Conservation (phyloP, 1,140 invertebrate genomes). For the Ctenoplectra terminalis region DNA sequence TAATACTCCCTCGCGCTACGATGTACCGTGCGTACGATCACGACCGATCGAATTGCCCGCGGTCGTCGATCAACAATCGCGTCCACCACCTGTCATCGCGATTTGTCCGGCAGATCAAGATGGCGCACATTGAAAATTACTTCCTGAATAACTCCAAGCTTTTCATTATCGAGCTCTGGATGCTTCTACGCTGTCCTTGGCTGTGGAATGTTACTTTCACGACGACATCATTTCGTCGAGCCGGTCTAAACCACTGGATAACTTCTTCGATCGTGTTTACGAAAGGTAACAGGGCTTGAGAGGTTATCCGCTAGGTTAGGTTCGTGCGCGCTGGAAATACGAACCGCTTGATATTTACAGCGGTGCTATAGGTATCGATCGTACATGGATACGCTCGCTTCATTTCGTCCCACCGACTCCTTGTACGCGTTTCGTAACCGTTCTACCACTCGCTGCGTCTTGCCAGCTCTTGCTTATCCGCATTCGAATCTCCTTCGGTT, state of each 20-base stretch:
- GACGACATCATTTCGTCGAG: constrained; percentile 8
- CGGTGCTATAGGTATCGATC: constrained; percentile 66
- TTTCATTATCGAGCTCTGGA: not conserved
- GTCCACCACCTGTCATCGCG: constrained; percentile 51
- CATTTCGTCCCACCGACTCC: constrained; percentile 60
- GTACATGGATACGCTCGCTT: constrained; percentile 56
- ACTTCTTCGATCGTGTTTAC: constrained; percentile 7
- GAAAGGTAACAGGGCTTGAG: constrained; percentile 4
- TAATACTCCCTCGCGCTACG: too few relatives aligned
- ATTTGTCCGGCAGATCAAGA: constrained; percentile 14
- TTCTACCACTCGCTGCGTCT: not conserved
- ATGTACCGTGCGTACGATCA: constrained; percentile 13
- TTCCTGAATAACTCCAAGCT: constrained; percentile 8
- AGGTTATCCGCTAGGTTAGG: constrained; percentile 56
- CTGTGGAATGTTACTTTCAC: not conserved
- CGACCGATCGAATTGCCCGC: constrained; percentile 25
- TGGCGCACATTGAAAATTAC: constrained; percentile 4
- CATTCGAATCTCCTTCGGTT: not conserved
- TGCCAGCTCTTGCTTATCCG: not conserved
- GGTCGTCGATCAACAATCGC: constrained; percentile 36
- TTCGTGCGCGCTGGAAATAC: constrained; percentile 53
- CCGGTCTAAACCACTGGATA: not conserved
- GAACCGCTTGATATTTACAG: constrained; percentile 52
- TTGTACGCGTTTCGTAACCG: constrained; percentile 51
- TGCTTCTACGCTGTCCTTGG: not conserved